Evolutionary conservation across 2,113 vertebrate species (phyloP), one percentile per base, ranked within the genome.

Genomic region (Rhinolophus sinicus): DNA sequence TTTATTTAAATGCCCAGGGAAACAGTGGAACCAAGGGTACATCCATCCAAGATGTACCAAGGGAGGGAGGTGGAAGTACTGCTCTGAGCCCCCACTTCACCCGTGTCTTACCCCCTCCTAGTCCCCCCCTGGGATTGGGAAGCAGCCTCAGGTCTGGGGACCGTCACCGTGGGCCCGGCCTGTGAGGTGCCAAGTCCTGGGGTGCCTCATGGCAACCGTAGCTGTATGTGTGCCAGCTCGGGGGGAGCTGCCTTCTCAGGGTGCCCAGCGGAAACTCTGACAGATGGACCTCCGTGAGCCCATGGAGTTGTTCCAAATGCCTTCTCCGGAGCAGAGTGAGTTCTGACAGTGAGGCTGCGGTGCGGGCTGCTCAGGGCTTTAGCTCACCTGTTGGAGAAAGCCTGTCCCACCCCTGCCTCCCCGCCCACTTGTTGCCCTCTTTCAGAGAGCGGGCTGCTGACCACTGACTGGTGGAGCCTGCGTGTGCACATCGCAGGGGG

Each of bases 281-380:
- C 96, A 97, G 96, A 96, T 96, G 97, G 93, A 58, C 78, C 93
- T 97, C 62, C 0, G 14, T 58, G 93, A 94, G 70, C 92, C 62
- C 1, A 0, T 93, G 94, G 95, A 94, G 56, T 33, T 14, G 28
- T 70, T 96, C 91, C 97, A 96, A 54, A 54, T 56, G 86, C 30
- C 22, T 94, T 47, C 67, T 93, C 67, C n/a, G 0, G 88, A 90
- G 94, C 40, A 62, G 77, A 75, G 88, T 8, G 5, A 56, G 5
- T 90, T 85, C 96, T 38, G 15, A 60, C 88, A 77, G 75, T 56
- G 76, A 58, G 30, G 14, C 94, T 18, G 54, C 5, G 1, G 2
- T 6, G 35, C 1, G 84, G 67, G 40, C 75, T 35, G 30, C 93
- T 65, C 28, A 4, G 70, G 44, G 26, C 92, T 83, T 56, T 16